Evolutionary conservation across 2,797 vertebrate species (phyloP), one percentile per base, ranked within the genome.

Genomic region (Platyrinchus mystaceus): DNA sequence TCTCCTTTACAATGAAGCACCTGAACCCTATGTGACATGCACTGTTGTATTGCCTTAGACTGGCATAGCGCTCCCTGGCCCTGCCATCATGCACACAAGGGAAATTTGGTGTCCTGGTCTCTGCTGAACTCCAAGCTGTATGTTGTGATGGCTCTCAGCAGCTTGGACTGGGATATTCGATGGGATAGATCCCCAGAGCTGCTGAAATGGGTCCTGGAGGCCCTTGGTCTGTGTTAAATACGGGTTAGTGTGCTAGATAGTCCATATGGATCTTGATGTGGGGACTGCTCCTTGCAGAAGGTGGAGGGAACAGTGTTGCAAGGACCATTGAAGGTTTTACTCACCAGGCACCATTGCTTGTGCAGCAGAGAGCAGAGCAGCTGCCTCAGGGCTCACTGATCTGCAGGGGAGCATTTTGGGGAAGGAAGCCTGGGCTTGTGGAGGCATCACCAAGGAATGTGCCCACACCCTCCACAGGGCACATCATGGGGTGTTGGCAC

Each of bases 361-460:
- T 39, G 56, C 30, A 47, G 44, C 58, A 75, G 47, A 77, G 56
- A 77, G 12, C 23, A 46, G 27, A 66, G 70, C 9, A 11, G 74
- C 34, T 1, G 3, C 67, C 49, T 66, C 4, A 1, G 74, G 55
- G 53, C 74, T 88, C 30, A 1, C 66, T 82, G 62, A 67, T 64
- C 58, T 71, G n/a, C 71, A 39, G 3, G 0, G 80, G 60, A 84
- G 62, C 60, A 17, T 19, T 81, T 46, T 37, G n/a, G 63, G 74
- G 67, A 87, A 92, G 46, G 77, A 89, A 77, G 64, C 79, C 85
- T 3, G 10, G 87, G 79, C 95, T 37, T 87, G 87, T 85, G 71
- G 52, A 93, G 92, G 21, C 90, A 92, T 36, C 84, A 27, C 39
- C 3, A 4, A 95, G 75, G 92, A 95, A 94, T 93, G 93, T 84